Percentiles rank a stretch among this genome's conserved stretches.
Conservation (phyloP, 2,888 invertebrate species). For the Torymus texanus region DNA sequence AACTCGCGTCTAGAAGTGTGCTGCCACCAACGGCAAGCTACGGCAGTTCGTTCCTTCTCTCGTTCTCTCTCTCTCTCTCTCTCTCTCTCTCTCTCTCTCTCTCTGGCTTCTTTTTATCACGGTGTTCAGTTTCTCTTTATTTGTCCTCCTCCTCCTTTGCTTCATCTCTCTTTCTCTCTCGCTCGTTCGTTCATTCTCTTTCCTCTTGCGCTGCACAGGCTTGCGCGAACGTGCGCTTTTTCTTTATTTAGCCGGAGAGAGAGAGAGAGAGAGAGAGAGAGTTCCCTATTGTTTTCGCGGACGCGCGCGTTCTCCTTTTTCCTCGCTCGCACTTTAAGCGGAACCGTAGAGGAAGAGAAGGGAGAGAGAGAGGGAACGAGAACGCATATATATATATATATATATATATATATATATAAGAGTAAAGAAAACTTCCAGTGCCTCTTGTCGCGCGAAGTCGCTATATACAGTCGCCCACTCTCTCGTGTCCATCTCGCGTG, state of each 20-base stretch:
- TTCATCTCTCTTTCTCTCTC: background rate
- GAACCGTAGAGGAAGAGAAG: background rate
- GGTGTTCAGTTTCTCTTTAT: conserved; percentile 55
- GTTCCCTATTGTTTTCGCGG: conserved; percentile 47
- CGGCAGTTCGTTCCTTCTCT: conserved; percentile 4
- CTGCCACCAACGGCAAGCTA: too few relatives aligned
- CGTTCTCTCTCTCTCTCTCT: conserved; percentile 32
- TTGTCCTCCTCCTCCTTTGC: conserved; percentile 36
- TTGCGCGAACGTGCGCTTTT: background rate
- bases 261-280: background rate
- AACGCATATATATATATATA: background rate
- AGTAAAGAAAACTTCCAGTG: conserved; percentile 40
- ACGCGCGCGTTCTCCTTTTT: background rate
- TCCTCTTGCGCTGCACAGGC: background rate
- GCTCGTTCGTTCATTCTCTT: background rate
- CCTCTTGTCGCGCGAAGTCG: conserved; percentile 39
- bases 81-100: conserved; percentile 38
- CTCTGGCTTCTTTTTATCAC: conserved; percentile 51
- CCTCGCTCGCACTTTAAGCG: background rate
- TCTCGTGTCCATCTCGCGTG: background rate
- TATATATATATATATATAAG: conserved; percentile 23
- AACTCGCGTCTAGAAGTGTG: conserved; percentile 26
- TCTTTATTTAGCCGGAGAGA: conserved; percentile 26
- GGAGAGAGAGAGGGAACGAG: conserved; percentile 3
- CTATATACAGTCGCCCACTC: conserved; percentile 21